Conservation (phyloP, 2,888 invertebrate genomes). For the Clanis bilineata region DNA sequence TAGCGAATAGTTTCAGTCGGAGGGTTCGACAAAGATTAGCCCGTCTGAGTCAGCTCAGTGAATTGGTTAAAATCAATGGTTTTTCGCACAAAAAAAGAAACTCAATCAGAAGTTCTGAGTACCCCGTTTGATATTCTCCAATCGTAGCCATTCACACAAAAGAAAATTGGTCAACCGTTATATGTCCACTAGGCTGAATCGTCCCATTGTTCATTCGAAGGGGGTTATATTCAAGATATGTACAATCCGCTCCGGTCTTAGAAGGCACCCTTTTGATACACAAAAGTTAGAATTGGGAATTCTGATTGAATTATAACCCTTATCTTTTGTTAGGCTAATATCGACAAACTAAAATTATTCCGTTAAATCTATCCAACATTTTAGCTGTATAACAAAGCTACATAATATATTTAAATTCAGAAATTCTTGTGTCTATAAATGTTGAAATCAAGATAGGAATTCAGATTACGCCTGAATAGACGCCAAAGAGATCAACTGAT, state of each 20-base stretch:
- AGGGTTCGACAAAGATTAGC: constrained; percentile 5
- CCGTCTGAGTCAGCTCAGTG: constrained; percentile 51
- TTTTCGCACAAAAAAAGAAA: constrained; percentile 59
- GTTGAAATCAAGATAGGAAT: neutral
- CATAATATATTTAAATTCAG: neutral
- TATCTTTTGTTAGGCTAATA: constrained; percentile 43
- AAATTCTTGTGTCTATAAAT: neutral
- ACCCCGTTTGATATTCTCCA: constrained; percentile 71
- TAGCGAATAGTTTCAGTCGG: constrained; percentile 1
- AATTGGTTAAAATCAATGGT: constrained; percentile 68
- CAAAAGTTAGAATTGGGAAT: constrained; percentile 52
- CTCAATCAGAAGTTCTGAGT: constrained; percentile 64
- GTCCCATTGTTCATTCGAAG: constrained; percentile 73
- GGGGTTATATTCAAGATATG: constrained; percentile 70
- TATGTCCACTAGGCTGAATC: constrained; percentile 72
- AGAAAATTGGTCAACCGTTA: constrained; percentile 80
- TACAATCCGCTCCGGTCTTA: constrained; percentile 56
- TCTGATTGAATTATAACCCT: constrained; percentile 53
- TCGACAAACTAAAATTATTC: constrained; percentile 21
- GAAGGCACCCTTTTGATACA: constrained; percentile 48
- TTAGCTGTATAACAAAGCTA: neutral
- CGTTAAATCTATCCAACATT: neutral
- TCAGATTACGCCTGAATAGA: constrained; percentile 1
- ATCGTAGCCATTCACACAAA: constrained; percentile 75
- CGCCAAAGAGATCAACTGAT: constrained; percentile 2